Evolutionary conservation across 2,888 invertebrate genomes (phyloP).

Genomic region (Synergus laeviventris): DNA sequence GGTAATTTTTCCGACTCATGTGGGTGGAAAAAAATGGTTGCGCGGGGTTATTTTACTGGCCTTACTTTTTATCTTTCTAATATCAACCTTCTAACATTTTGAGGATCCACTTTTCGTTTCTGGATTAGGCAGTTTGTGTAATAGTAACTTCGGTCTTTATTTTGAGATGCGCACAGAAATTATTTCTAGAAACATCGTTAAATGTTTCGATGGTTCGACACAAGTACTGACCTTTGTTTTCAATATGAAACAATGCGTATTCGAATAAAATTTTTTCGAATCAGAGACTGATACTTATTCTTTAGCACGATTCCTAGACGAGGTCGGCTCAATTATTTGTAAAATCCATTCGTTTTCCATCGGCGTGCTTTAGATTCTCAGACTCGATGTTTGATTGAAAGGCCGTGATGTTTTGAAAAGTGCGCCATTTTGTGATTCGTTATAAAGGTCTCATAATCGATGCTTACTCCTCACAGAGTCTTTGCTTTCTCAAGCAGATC

Average conservation of each 20-base stretch:
- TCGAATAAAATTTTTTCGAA: slow-evolving; percentile 60
- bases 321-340: slow-evolving; percentile 50
- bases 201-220: slow-evolving; percentile 50
- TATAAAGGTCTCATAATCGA: slow-evolving; percentile 51
- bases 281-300: slow-evolving; percentile 51
- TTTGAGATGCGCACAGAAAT: slow-evolving; percentile 58
- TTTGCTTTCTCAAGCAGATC: slow-evolving; percentile 93
- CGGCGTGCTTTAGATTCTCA: slow-evolving; percentile 48
- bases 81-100: neutral
- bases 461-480: slow-evolving; percentile 82
- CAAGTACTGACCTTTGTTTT: slow-evolving; percentile 55
- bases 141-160: slow-evolving; percentile 55
- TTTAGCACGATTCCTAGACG: slow-evolving; percentile 47
- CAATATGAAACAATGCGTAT: slow-evolving; percentile 58
- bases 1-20: neutral
- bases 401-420: slow-evolving; percentile 47
- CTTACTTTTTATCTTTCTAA: slow-evolving; percentile 7
- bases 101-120: slow-evolving; percentile 25
- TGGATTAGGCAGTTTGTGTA: slow-evolving; percentile 62
- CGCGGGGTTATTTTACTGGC: slow-evolving; percentile 35
- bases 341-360: slow-evolving; percentile 49
- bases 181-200: slow-evolving; percentile 53
- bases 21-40: slow-evolving; percentile 10
- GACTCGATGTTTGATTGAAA: slow-evolving; percentile 21
- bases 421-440: slow-evolving; percentile 65